Evolutionary conservation across 2,797 vertebrate genomes (phyloP), one percentile per base, ranked within the genome.

Genomic region (Fringilla coelebs): DNA sequence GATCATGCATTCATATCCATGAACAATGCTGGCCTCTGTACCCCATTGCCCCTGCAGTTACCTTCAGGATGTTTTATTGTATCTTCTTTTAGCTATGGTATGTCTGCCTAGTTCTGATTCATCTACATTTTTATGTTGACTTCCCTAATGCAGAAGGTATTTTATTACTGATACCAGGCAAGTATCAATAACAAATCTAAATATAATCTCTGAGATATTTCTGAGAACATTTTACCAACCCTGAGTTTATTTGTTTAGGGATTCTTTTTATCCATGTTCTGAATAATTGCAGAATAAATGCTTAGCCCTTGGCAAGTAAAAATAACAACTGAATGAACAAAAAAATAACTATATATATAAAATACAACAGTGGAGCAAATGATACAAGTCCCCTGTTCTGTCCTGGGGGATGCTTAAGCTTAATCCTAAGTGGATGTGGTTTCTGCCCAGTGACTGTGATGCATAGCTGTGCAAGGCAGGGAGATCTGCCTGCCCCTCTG

Each of bases 381-480:
- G 70, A 45, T 58, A 71, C 66, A 62, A 66, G 22, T 28, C 6
- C 13, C 15, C 16, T 0, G 1, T 16, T 21, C 9, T 78, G 6
- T 77, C 21, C 40, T 71, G 24, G 9, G 38, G 14, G 3, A 10
- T 75, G 21, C 4, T 89, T 5, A 7, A 62, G 14, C 17, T 92
- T 49, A 74, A 21, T n/a, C 20, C 22, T 73, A 72, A 58, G 25
- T 62, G 28, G 38, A 75, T 68, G 14, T 0, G 0, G 45, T 80
- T 67, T 71, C 34, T 85, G 31, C 45, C 18, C 0, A 0, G 13
- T 60, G 24, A 10, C 41, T 34, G 7, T 17, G 4, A 32, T 0
- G 2, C 28, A 4, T 0, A 10, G 8, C 61, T 45, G n/a, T 43
- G 54, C 49, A 38, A 90, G 32, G 24, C 13, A 7, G 10, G 29